Percentiles rank a stretch among this genome's conserved stretches.
These are phyloP conservation scores for Alligator sinensis DNA, from an alignment of 2,113 vertebrate genomes.

Conservation along the genomic window DNA sequence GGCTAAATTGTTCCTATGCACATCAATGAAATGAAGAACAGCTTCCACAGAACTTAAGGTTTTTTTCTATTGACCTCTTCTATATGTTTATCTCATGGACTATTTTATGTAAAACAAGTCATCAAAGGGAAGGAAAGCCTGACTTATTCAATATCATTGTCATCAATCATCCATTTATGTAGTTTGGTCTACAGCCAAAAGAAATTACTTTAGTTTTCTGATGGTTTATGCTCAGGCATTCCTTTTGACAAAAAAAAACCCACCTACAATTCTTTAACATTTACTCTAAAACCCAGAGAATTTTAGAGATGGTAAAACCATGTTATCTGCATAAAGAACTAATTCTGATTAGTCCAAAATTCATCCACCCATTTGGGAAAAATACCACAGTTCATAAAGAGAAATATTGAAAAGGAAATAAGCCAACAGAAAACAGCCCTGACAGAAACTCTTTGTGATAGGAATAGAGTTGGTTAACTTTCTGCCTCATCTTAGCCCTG, in stretches of 20 bases:
- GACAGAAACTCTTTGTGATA: too few relatives aligned
- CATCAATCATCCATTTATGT: not conserved
- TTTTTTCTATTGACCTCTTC: not conserved
- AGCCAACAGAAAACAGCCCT: too few relatives aligned
- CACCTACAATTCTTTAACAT: not conserved
- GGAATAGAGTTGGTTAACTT: too few relatives aligned
- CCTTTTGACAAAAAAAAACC: not conserved
- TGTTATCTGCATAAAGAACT: too few relatives aligned
- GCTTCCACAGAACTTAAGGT: not conserved
- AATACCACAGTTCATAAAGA: too few relatives aligned
- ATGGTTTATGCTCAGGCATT: constrained; percentile 45
- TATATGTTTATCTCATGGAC: fast-evolving
- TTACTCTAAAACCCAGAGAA: not conserved
- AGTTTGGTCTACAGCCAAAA: not conserved
- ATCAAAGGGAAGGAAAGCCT: constrained; percentile 45
- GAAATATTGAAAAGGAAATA: too few relatives aligned
- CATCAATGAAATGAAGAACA: not conserved
- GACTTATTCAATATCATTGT: fast-evolving
- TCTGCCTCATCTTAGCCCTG: too few relatives aligned
- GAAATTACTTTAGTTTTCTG: not conserved
- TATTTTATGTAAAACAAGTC: not conserved
- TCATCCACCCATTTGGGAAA: too few relatives aligned
- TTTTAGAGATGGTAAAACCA: not conserved
- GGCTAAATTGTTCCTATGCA: not conserved
- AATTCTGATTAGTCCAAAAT: too few relatives aligned